A percentile compares a stretch with the other conserved stretches of the same genome.
phyloP scores from a whole-genome alignment of 2,113 vertebrate species.

The Microcebus jonahi region DNA sequence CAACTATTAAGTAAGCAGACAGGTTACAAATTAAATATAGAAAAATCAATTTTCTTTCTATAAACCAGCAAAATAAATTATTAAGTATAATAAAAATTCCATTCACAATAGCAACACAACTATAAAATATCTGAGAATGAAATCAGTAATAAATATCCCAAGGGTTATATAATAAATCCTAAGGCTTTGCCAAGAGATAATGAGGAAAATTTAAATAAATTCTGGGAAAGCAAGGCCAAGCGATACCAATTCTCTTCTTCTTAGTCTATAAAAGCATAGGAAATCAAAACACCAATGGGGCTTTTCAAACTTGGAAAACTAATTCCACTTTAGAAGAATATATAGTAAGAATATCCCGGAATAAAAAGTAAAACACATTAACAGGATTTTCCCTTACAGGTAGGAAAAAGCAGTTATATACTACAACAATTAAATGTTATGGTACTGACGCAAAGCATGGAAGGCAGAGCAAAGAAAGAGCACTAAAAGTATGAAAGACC shows the following conservation, averaged over 20 bases:
- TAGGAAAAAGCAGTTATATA: neutral
- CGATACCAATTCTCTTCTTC: neutral
- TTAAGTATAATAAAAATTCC: slow-evolving; percentile 69
- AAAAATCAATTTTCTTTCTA: slow-evolving; percentile 74
- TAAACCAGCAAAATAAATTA: slow-evolving; percentile 68
- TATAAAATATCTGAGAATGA: slow-evolving; percentile 49
- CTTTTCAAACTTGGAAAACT: neutral
- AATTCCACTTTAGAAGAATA: slow-evolving; percentile 9
- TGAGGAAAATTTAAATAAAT: slow-evolving; percentile 49
- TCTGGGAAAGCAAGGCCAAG: neutral
- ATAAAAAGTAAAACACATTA: neutral
- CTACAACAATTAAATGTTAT: neutral
- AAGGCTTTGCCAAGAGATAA: slow-evolving; percentile 27
- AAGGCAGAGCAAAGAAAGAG: neutral
- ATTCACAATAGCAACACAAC: slow-evolving; percentile 34
- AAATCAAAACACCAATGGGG: neutral
- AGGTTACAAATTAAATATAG: slow-evolving; percentile 71
- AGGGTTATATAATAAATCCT: slow-evolving; percentile 11
- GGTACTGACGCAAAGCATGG: neutral
- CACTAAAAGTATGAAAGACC: neutral
- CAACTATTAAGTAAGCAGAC: slow-evolving; percentile 43
- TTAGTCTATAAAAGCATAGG: neutral
- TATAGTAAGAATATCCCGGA: neutral
- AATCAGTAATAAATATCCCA: slow-evolving; percentile 53
- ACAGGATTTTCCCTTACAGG: neutral